Base-by-base conservation (phyloP, 2,888 invertebrate genomes). In the Diplolepis rosae region DNA sequence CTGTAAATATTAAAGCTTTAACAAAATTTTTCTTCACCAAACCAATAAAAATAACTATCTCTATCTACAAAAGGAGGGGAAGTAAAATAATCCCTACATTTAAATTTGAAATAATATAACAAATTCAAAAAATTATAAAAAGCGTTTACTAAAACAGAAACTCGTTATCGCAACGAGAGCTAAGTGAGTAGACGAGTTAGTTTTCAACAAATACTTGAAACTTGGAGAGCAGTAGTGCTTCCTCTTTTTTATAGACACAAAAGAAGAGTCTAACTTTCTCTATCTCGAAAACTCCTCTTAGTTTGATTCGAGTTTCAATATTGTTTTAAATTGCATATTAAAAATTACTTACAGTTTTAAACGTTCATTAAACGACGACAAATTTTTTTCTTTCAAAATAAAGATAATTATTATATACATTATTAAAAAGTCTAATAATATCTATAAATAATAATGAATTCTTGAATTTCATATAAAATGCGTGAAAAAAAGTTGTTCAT, bases 171-270 rank as follows among this genome's bases (percentile, higher is more conserved):
- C 61, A 61, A 61, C 39, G 39, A 61, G 39, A 61, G 39, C 35
- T 61, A 61, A 39, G 61, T 39, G 39, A 61, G 24, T 39, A n/a
- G 61, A n/a, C 27, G 27, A 61, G 61, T 61, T 39, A 61, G 61
- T 61, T 39, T 61, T 35, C 39, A 61, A 61, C 61, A 61, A 61
- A 61, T 61, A 61, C 61, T 61, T 61, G 61, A 61, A 61, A 61
- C 61, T 61, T 61, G 61, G n/a, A 61, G 61, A 61, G 61, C 39
- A 61, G 39, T 24, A 35, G 28, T 27, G 32, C 61, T 61, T n/a
- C 61, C 39, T 35, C n/a, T 35, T 61, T 50, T 61, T 61, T 35
- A 39, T 39, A 22, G 56, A 39, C n/a, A 24, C 39, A 35, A 61
- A 24, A 39, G 61, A 61, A 61, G 61, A 39, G 61, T 22, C 39